Evolutionary conservation across 1,140 invertebrate species (phyloP), one percentile per base, ranked within the genome.

Genomic region (Lysiphlebus fabarum): DNA sequence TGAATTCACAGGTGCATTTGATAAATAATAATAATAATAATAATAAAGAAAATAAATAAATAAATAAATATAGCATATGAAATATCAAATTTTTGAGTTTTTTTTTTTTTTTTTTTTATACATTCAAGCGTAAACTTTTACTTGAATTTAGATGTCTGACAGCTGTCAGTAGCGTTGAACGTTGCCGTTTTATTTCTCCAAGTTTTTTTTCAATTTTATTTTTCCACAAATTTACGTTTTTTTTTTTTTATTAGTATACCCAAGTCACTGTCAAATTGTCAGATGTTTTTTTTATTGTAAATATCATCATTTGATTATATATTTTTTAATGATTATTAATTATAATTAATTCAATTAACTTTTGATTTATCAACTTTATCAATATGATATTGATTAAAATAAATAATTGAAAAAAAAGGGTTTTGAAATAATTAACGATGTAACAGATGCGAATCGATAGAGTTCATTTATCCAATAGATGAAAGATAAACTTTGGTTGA

Each of bases 101-200:
- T 7, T 40, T 44, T 10, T 6, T 8, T 10, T 50, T 10, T 40
- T 9, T 33, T 45, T 40, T 49, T 49, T 49, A 47, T 26, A 40
- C 36, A n/a, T 38, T 36, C 56, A 62, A 58, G 60, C 66, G 65
- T 26, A 72, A 70, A 72, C 66, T 72, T 72, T 66, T 58, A 26
- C 57, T 55, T 54, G 67, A 70, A 64, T 61, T 61, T 63, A 69
- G 72, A 76, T 74, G 68, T 68, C 71, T 75, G 76, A 73, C 74
- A 76, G 74, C 70, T 70, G 70, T 72, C 73, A 72, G 67, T 65
- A 59, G 45, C 56, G 58, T 47, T 57, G 62, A 63, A 59, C 54
- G 53, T 55, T 56, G 63, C 58, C 26, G 58, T 44, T 47, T 50
- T 37, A 44, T 56, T 26, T 48, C 37, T 36, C 53, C 44, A 38